These are phyloP conservation scores for Bombylius major DNA, from an alignment of 2,888 invertebrate genomes.

Conservation along the genomic window DNA sequence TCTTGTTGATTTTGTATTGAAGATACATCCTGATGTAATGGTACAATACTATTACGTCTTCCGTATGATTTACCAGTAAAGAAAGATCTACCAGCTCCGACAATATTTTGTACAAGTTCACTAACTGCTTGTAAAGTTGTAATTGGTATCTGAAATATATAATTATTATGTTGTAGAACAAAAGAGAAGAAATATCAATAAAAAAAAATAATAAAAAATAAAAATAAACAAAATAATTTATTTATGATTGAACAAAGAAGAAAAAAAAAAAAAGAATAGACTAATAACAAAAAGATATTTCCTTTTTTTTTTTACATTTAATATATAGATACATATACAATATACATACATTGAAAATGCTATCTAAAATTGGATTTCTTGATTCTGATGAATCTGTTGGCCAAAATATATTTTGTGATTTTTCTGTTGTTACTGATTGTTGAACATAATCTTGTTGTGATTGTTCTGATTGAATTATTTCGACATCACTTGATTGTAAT, in stretches of 20 bases:
- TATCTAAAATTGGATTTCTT: constrained; percentile 6
- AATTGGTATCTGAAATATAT: constrained; percentile 13
- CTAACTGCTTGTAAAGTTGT: constrained; percentile 14
- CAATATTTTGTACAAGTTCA: constrained; percentile 13
- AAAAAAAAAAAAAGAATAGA: not conserved
- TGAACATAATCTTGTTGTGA: not conserved
- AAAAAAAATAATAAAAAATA: not conserved
- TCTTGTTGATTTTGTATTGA: not conserved
- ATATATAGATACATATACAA: not conserved
- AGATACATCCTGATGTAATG: not conserved
- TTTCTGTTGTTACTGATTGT: not conserved
- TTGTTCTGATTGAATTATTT: not conserved
- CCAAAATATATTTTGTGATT: constrained; percentile 2
- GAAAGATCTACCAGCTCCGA: constrained; percentile 1
- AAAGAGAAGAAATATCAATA: not conserved
- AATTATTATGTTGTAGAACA: too few relatives aligned
- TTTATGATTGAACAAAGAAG: not conserved
- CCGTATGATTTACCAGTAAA: not conserved
- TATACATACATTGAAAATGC: constrained; percentile 5
- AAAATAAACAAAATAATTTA: not conserved
- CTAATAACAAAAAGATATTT: not conserved
- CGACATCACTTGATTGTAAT: not conserved
- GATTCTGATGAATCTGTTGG: not conserved
- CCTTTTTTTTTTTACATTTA: not conserved
- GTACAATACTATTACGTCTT: not conserved